Conservation (phyloP, 2,113 vertebrate genomes). For the Neotragus pygmaeus region DNA sequence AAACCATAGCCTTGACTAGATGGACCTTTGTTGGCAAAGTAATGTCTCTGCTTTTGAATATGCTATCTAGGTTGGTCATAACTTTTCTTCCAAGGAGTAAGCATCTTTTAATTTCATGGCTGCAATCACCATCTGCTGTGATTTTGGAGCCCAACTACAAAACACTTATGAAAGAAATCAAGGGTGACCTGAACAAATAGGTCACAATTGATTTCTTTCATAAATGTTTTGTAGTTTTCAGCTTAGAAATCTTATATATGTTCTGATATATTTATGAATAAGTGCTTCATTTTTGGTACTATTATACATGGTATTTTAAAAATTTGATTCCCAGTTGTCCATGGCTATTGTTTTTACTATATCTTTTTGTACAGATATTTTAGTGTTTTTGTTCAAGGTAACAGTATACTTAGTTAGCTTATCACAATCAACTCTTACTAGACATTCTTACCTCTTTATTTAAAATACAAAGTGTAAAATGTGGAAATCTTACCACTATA, state of each 20-base stretch:
- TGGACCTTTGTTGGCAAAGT: too few relatives aligned
- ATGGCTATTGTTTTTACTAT: background rate
- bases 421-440: background rate
- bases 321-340: background rate
- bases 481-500: background rate
- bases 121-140: too few relatives aligned
- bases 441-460: background rate
- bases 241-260: background rate
- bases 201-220: background rate
- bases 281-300: background rate
- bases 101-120: too few relatives aligned
- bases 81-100: too few relatives aligned
- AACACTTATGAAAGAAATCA: too few relatives aligned
- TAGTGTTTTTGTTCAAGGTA: background rate
- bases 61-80: too few relatives aligned
- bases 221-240: background rate
- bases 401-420: background rate
- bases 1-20: too few relatives aligned
- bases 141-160: too few relatives aligned
- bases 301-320: background rate
- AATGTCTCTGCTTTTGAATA: too few relatives aligned
- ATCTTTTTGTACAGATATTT: background rate
- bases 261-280: background rate
- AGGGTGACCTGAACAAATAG: too few relatives aligned
- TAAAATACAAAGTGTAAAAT: background rate